Evolutionary conservation across 2,888 invertebrate genomes (phyloP), one percentile per base, ranked within the genome.

Genomic region (Elysia crispata): DNA sequence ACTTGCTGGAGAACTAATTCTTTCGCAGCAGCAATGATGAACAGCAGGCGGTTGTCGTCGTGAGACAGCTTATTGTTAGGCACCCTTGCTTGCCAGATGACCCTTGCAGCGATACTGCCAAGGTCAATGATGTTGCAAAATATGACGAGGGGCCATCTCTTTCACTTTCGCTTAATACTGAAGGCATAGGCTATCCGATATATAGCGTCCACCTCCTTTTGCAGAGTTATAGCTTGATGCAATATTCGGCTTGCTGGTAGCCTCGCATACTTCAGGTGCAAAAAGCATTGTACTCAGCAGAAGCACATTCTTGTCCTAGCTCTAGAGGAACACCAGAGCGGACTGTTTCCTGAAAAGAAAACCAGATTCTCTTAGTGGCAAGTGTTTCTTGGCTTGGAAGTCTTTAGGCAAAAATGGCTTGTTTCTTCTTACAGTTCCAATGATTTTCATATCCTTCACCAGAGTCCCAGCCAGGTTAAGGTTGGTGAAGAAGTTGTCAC

Each of bases 121-220:
- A 3, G 41, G 41, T 41, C 41, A 41, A 41, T 41, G 11, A n/a
- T n/a, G n/a, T n/a, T 41, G 41, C 11, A 41, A 41, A 41, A 41
- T 11, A 41, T 41, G 11, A 41, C 3, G 11, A 41, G 3, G 41
- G n/a, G n/a, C n/a, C n/a, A n/a, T n/a, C n/a, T n/a, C n/a, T 62
- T 81, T 82, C 57, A 60, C 81, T 31, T 76, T 33, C 78, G 15
- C 54, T 79, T 76, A 13, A 33, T 25, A n/a, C 83, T 54, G 64
- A 72, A 80, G 20, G 64, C 76, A 23, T 72, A 62, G 20, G 80
- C 80, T 76, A 81, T 73, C 23, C 83, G 79, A 69, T 83, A 82
- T 57, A 82, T 31, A 15, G 80, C 82, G 64, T 84, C 83, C 41
- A 41, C 41, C 41, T 6, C 5, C 84, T 75, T 54, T 83, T 84